phyloP scores from a whole-genome alignment of 2,113 vertebrate genomes.

The Pavo muticus region DNA sequence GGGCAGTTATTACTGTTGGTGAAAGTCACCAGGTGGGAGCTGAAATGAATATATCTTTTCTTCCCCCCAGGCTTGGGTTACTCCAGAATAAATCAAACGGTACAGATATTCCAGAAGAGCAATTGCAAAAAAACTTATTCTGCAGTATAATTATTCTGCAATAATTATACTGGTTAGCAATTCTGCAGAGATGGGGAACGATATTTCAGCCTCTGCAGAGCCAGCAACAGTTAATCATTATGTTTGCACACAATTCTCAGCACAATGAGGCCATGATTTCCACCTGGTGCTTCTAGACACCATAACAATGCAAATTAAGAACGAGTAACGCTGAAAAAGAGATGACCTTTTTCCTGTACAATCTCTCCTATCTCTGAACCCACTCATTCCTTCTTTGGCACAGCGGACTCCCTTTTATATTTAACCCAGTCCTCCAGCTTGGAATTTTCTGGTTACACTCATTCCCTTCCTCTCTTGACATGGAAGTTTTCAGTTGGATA shows the following conservation, averaged over 20 bases:
- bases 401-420: background rate
- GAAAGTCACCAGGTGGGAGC: background rate
- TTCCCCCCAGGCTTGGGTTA: background rate
- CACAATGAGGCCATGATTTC: slow-evolving; percentile 5
- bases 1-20: background rate
- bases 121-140: background rate
- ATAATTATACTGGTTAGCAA: background rate
- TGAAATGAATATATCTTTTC: background rate
- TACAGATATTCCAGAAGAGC: background rate
- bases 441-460: background rate
- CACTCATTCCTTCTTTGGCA: background rate
- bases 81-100: background rate
- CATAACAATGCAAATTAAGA: slow-evolving; percentile 27
- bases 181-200: background rate
- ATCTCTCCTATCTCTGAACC: background rate
- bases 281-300: slow-evolving; percentile 34
- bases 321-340: background rate
- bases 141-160: background rate
- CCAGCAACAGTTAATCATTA: slow-evolving; percentile 28
- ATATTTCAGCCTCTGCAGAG: slow-evolving; percentile 21
- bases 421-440: background rate
- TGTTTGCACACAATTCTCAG: slow-evolving; percentile 7
- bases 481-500: background rate
- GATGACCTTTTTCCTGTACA: background rate
- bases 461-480: background rate